Percentiles rank a stretch among this genome's conserved stretches.
Conservation (phyloP, 1,140 invertebrate genomes). For the Trichomalopsis sarcophagae region DNA sequence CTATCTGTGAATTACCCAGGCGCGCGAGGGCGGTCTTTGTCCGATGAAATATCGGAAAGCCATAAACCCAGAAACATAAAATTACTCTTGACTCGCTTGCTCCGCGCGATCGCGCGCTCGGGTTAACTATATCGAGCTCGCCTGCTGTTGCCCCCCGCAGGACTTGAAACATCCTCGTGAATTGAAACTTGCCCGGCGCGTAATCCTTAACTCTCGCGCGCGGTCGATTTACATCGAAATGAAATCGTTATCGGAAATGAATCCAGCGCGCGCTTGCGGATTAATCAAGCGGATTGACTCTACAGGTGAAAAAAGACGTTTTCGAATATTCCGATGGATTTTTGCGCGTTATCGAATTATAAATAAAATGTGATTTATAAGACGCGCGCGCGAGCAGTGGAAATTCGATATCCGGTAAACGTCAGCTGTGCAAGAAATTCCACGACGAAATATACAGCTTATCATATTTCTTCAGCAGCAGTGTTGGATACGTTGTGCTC, state of each 20-base stretch:
- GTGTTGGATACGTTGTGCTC: neutral
- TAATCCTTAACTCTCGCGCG: conserved; percentile 33
- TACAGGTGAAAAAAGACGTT: neutral
- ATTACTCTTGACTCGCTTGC: conserved; percentile 3
- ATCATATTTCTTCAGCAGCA: neutral
- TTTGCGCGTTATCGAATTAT: too few relatives aligned
- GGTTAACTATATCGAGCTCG: conserved; percentile 7
- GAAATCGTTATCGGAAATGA: conserved; percentile 36
- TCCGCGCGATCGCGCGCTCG: too few relatives aligned
- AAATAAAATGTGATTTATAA: too few relatives aligned
- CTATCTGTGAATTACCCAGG: conserved; percentile 47
- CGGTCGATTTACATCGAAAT: conserved; percentile 42
- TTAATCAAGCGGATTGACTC: conserved; percentile 6
- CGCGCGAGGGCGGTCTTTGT: neutral
- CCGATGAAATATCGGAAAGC: conserved; percentile 52
- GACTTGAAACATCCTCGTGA: conserved; percentile 14
- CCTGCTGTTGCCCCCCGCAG: neutral
- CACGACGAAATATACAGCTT: neutral
- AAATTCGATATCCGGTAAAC: too few relatives aligned
- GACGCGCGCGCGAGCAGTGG: neutral
- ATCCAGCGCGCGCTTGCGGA: neutral
- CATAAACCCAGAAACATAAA: conserved; percentile 53
- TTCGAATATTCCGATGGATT: neutral
- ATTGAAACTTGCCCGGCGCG: conserved; percentile 7
- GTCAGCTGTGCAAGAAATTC: neutral